These are phyloP conservation scores for Drosophila affinis DNA, from an alignment of 2,888 invertebrate genomes.

Conservation along the genomic window DNA sequence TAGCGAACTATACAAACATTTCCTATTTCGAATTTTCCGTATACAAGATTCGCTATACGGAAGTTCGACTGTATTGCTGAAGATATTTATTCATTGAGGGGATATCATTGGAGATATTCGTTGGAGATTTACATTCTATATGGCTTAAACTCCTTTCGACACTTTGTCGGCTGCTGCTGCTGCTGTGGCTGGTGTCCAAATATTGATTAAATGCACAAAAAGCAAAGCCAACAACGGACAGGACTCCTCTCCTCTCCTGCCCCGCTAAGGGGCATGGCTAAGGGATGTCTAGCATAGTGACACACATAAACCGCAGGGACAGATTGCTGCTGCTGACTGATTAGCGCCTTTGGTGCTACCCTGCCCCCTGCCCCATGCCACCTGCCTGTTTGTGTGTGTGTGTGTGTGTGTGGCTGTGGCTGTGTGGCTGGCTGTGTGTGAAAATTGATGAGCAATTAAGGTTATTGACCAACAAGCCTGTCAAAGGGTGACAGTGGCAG, in stretches of 20 bases:
- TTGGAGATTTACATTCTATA: too few relatives aligned
- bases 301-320: constrained; percentile 47
- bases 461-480: constrained; percentile 68
- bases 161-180: constrained; percentile 50
- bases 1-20: too few relatives aligned
- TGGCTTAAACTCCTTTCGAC: constrained; percentile 49
- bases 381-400: neutral
- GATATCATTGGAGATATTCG: too few relatives aligned
- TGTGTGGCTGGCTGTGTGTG: constrained; percentile 15
- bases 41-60: too few relatives aligned
- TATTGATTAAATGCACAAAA: constrained; percentile 59
- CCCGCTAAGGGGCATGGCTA: neutral
- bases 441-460: constrained; percentile 74
- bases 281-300: constrained; percentile 42
- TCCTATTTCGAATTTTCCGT: too few relatives aligned
- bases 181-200: constrained; percentile 22
- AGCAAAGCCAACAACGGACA: constrained; percentile 45
- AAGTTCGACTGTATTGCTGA: too few relatives aligned
- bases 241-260: neutral
- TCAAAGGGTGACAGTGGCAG: constrained; percentile 16
- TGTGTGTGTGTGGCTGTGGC: neutral
- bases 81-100: neutral
- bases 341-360: constrained; percentile 49
- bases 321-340: constrained; percentile 45
- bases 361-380: too few relatives aligned